phyloP scores from a whole-genome alignment of 2,113 vertebrate species.

The Paramisgurnus dabryanus region DNA sequence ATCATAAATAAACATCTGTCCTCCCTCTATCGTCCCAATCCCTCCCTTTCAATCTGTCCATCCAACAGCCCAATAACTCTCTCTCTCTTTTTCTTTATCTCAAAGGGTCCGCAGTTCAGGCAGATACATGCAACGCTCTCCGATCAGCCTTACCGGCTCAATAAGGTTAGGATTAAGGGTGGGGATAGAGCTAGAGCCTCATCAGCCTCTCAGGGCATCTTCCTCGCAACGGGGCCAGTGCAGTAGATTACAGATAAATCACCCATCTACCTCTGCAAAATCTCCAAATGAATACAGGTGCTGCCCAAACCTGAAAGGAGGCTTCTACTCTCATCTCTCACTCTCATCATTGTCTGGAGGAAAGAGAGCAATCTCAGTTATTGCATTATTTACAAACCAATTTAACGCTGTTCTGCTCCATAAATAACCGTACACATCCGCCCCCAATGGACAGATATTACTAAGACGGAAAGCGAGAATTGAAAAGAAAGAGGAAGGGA shows the following conservation, averaged over 20 bases:
- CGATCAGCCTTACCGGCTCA: no score
- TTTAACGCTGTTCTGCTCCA: conserved; percentile 62
- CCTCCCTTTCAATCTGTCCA: conserved; percentile 33
- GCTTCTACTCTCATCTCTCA: conserved; percentile 26
- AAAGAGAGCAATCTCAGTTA: conserved; percentile 64
- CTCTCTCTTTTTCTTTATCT: background rate
- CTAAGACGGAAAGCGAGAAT: conserved; percentile 49
- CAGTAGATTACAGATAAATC: conserved; percentile 35
- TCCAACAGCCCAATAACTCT: conserved; percentile 28
- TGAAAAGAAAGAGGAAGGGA: conserved; percentile 9
- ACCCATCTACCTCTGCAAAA: conserved; percentile 21
- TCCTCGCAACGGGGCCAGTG: no score
- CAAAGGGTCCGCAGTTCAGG: background rate
- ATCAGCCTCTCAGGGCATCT: no score
- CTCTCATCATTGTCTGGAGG: conserved; percentile 25
- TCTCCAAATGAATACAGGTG: conserved; percentile 30
- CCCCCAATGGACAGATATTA: conserved; percentile 51
- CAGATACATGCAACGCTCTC: no score
- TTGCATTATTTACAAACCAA: conserved; percentile 76
- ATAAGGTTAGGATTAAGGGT: no score
- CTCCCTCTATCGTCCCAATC: conserved; percentile 30
- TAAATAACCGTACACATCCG: conserved; percentile 20
- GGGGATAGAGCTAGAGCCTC: no score
- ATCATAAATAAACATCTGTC: conserved; percentile 60
- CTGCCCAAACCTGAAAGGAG: conserved; percentile 21